Conservation (phyloP, 2,113 vertebrate genomes). For the Phylloscopus trochiloides region DNA sequence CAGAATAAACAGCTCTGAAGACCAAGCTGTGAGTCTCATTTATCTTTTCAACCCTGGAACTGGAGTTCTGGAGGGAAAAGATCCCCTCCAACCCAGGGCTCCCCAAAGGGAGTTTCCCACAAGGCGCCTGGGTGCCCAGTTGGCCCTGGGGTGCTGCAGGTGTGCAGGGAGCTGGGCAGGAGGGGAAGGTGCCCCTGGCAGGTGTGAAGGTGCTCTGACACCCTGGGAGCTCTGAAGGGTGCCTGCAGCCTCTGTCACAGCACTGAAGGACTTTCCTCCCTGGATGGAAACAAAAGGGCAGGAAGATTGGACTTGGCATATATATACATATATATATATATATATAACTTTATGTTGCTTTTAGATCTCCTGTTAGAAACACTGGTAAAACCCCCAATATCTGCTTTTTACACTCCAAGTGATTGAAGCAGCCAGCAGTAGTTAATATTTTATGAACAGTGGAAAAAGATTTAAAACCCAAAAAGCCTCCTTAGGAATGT, state of each 20-base stretch:
- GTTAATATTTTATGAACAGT: not conserved
- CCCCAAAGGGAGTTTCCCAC: no score
- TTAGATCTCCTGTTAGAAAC: not conserved
- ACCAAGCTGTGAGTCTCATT: not conserved
- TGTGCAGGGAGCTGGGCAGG: not conserved
- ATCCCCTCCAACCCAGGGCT: no score
- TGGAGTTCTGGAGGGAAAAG: no score
- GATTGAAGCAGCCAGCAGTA: not conserved
- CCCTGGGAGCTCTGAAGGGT: not conserved
- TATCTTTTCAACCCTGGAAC: no score
- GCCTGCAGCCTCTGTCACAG: not conserved
- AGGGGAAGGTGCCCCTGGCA: not conserved
- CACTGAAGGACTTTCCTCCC: not conserved
- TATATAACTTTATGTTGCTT: not conserved
- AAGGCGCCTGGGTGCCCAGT: not conserved
- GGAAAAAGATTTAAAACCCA: not conserved
- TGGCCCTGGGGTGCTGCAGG: not conserved
- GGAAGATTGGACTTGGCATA: not conserved
- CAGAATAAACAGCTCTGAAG: no score
- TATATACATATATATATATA: not conserved
- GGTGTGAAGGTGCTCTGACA: not conserved
- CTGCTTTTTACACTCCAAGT: not conserved
- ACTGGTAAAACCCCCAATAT: not conserved
- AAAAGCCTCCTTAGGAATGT: not conserved
- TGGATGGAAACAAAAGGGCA: accelerated